phyloP scores from a whole-genome alignment of 2,797 vertebrate genomes.

The Xenopus petersii region DNA sequence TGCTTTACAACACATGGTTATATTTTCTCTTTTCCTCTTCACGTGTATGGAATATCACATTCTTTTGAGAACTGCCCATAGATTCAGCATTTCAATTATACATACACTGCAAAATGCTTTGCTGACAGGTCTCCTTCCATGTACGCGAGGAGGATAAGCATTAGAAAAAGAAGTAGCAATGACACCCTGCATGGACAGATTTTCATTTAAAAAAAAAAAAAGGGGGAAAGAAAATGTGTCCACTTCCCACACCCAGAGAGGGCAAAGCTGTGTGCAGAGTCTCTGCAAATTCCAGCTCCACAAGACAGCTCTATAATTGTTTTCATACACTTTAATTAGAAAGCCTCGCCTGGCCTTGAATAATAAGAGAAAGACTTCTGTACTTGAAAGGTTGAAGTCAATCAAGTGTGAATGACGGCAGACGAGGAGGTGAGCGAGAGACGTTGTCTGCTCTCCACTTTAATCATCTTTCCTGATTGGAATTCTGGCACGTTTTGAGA shows the following conservation, averaged over 20 bases:
- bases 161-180: constrained; percentile 20
- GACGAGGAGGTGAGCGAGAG: constrained; percentile 68
- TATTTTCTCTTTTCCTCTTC: too few relatives aligned
- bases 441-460: constrained; percentile 82
- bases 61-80: too few relatives aligned
- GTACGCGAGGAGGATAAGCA: constrained; percentile 21
- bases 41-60: too few relatives aligned
- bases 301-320: constrained; percentile 75
- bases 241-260: constrained; percentile 39
- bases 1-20: too few relatives aligned
- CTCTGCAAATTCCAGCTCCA: constrained; percentile 45
- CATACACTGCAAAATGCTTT: background rate
- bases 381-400: constrained; percentile 86
- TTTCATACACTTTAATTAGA: constrained; percentile 84
- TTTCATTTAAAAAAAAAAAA: constrained; percentile 35
- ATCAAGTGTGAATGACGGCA: constrained; percentile 88
- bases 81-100: too few relatives aligned
- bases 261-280: constrained; percentile 33
- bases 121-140: background rate
- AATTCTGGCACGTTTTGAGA: constrained; percentile 75
- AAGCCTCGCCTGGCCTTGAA: constrained; percentile 84
- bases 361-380: constrained; percentile 82
- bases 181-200: constrained; percentile 33
- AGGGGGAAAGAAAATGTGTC: constrained; percentile 32
- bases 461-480: constrained; percentile 88